Evolutionary conservation across 2,888 invertebrate genomes (phyloP), one percentile per base, ranked within the genome.

Genomic region (Ornithoptera priamus): DNA sequence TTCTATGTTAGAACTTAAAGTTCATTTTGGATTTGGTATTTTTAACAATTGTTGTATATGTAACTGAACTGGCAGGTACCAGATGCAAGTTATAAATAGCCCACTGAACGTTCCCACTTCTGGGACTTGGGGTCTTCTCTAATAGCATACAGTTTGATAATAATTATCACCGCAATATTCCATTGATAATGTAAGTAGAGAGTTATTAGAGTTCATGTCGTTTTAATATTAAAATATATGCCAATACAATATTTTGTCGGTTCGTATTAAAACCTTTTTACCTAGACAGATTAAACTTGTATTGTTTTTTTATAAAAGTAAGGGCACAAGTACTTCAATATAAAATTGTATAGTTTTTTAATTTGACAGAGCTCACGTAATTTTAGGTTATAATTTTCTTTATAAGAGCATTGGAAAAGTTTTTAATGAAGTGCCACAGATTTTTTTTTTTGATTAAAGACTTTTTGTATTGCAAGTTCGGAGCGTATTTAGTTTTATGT

Each of bases 271-370:
- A 18, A 53, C 53, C 50, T 53, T 18, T 53, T 53, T 53, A 53
- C n/a, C 1, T 17, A 53, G 2, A 53, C 6, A 17, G 10, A 39
- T 10, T 39, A 39, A 57, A 57, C 6, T 57, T 57, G 57, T 57
- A n/a, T 57, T 57, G 5, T 22, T 22, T 69, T 65, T 68, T 65
- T 65, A 65, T 65, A 64, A 59, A 30, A 24, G 8, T 65, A 70
- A 70, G 84, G 88, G 87, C 88, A 88, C 85, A 86, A 88, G 88
- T 89, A 89, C 88, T 89, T 88, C 84, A 84, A 72, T 68, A 22
- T 22, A 56, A 61, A 61, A 30, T 67, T 78, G 78, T 74, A 39
- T 78, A 76, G 72, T 68, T 72, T 46, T 61, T 68, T 79, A 79
- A 80, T 24, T 20, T 62, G 30, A 62, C 65, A 71, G 68, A 72